Percentiles rank a stretch among this genome's conserved stretches.
Conservation (phyloP, 1,140 invertebrate species). For the Drosophila sp. region DNA sequence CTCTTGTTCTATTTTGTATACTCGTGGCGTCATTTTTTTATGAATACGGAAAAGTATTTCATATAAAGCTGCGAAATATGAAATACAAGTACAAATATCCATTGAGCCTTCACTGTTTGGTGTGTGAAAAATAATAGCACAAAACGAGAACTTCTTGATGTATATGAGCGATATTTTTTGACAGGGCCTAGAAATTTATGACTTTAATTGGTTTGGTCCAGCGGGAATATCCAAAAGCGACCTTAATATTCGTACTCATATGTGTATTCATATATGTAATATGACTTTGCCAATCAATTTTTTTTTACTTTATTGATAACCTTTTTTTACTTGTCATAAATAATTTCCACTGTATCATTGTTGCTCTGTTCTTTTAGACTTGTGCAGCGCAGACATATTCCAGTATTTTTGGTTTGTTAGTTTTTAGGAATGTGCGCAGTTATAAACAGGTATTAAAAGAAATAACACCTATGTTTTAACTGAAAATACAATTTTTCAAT, state of each 20-base stretch:
- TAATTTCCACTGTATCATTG: too few species aligned
- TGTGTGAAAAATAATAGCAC: too few species aligned
- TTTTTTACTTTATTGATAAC: conserved; percentile 8
- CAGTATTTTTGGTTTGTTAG: too few species aligned
- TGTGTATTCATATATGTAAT: conserved; percentile 34
- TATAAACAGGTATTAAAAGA: too few species aligned
- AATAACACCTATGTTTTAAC: too few species aligned
- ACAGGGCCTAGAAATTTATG: conserved; percentile 65
- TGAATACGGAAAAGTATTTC: conserved; percentile 28
- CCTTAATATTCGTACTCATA: conserved; percentile 14
- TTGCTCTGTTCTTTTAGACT: too few species aligned
- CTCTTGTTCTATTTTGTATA: conserved; percentile 38
- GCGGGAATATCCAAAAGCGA: conserved; percentile 68
- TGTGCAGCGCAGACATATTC: too few species aligned
- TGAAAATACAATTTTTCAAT: too few species aligned
- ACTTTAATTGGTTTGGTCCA: conserved; percentile 82
- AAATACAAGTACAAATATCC: conserved; percentile 52
- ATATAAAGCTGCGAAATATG: conserved; percentile 52
- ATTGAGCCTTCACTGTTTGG: conserved; percentile 9
- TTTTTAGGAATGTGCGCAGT: too few species aligned
- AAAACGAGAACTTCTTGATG: neutral
- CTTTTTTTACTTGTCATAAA: too few species aligned
- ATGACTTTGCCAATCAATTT: conserved; percentile 16
- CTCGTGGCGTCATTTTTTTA: conserved; percentile 56
- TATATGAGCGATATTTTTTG: too few species aligned